phyloP scores from a whole-genome alignment of 2,888 invertebrate species.

The Alsophila aescularia region DNA sequence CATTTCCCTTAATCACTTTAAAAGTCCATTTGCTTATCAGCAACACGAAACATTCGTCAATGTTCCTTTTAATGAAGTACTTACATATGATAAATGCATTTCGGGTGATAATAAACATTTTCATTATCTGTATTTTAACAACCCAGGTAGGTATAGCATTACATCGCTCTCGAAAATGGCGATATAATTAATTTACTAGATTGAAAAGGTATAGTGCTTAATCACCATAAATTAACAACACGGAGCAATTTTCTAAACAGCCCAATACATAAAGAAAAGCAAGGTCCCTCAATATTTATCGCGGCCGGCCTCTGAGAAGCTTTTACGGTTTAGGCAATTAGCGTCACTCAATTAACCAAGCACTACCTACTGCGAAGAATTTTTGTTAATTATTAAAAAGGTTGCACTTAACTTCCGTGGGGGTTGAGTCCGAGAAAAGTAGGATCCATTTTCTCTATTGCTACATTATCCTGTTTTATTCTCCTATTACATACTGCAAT shows the following conservation, averaged over 20 bases:
- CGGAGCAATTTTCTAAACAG: constrained; percentile 40
- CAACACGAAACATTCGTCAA: constrained; percentile 39
- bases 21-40: constrained; percentile 52
- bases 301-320: constrained; percentile 65
- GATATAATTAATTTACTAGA: constrained; percentile 24
- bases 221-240: constrained; percentile 36
- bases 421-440: constrained; percentile 36
- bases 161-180: constrained; percentile 15
- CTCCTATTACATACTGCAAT: not conserved
- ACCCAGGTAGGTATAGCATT: not conserved
- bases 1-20: constrained; percentile 45
- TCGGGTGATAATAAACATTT: constrained; percentile 14
- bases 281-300: constrained; percentile 67
- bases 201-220: constrained; percentile 25
- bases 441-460: constrained; percentile 6
- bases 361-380: constrained; percentile 65
- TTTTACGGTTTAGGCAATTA: constrained; percentile 81
- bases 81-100: constrained; percentile 31
- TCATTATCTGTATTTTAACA: constrained; percentile 18
- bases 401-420: constrained; percentile 72
- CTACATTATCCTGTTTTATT: constrained; percentile 3
- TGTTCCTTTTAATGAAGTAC: constrained; percentile 38
- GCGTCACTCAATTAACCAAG: constrained; percentile 81
- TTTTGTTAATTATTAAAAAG: constrained; percentile 83
- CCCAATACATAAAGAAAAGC: constrained; percentile 63